A percentile compares a stretch with the other conserved stretches of the same genome.
Conservation (phyloP, 2,888 invertebrate species). For the Melieria omissa region DNA sequence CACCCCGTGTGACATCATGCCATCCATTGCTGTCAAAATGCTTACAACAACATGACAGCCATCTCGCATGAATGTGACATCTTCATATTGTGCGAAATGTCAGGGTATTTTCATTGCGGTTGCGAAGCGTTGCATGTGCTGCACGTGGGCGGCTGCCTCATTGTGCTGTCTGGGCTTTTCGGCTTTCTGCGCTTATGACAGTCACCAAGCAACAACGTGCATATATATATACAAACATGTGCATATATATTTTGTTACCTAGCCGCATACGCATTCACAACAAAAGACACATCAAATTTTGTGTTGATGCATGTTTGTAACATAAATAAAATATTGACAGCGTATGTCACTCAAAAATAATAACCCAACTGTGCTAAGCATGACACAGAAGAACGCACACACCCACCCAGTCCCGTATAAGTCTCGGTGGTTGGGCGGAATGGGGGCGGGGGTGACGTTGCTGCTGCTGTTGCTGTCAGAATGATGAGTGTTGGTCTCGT, state of each 20-base stretch:
- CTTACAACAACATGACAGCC: conserved; percentile 19
- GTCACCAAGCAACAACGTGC: not conserved
- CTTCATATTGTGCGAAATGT: conserved; percentile 20
- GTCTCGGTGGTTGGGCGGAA: not conserved
- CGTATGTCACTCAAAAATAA: conserved; percentile 49
- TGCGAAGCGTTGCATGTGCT: not conserved
- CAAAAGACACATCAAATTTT: not conserved
- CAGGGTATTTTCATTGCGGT: not conserved
- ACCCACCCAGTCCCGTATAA: not conserved
- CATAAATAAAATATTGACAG: conserved; percentile 49
- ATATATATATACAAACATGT: not conserved
- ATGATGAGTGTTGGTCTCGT: conserved; percentile 20
- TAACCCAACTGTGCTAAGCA: conserved; percentile 43
- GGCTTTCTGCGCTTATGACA: not conserved
- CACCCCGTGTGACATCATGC: not conserved
- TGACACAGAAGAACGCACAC: conserved; percentile 38
- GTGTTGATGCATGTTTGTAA: conserved; percentile 28
- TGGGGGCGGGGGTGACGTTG: not conserved
- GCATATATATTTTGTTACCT: not conserved
- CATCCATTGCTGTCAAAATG: conserved; percentile 17
- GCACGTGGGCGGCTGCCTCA: not conserved
- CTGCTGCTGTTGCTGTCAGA: conserved; percentile 1
- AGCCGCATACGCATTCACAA: not conserved
- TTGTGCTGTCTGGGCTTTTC: not conserved
- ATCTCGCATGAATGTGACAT: conserved; percentile 13